Evolutionary conservation across 2,113 vertebrate species (phyloP).

Genomic region (Oxyruncus cristatus): DNA sequence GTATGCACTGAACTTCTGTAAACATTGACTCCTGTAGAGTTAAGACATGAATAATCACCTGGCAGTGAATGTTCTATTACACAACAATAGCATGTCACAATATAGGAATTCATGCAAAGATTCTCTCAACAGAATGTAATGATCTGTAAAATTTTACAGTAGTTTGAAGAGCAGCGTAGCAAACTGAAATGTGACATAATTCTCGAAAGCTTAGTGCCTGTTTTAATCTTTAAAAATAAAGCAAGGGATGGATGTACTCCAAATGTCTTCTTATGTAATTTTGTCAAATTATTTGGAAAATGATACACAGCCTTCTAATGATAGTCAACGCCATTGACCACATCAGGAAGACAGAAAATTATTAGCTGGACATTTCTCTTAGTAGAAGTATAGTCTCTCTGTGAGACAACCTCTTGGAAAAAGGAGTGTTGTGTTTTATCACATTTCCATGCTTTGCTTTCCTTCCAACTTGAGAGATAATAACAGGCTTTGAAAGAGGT

Average conservation of each 20-base stretch:
- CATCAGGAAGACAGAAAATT: neutral
- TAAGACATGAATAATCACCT: neutral
- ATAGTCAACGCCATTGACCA: neutral
- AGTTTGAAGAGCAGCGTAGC: neutral
- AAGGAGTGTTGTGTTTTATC: neutral
- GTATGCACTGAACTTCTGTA: neutral
- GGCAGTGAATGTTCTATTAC: neutral
- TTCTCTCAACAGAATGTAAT: neutral
- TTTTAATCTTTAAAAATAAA: neutral
- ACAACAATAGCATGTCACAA: neutral
- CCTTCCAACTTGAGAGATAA: neutral
- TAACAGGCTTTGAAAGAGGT: neutral
- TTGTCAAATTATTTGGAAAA: neutral
- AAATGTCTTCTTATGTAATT: neutral
- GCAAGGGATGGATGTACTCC: neutral
- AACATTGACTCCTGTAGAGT: neutral
- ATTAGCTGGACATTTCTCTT: neutral
- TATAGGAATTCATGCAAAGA: neutral
- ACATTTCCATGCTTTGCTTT: neutral
- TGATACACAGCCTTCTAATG: neutral
- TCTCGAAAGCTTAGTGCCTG: neutral
- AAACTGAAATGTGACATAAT: neutral
- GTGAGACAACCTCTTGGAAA: neutral
- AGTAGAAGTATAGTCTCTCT: neutral
- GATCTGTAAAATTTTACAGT: neutral